Percentiles rank a stretch among this genome's conserved stretches.
Evolutionary conservation across 2,888 invertebrate species (phyloP).

Genomic region (Lepidochitona cinerea): DNA sequence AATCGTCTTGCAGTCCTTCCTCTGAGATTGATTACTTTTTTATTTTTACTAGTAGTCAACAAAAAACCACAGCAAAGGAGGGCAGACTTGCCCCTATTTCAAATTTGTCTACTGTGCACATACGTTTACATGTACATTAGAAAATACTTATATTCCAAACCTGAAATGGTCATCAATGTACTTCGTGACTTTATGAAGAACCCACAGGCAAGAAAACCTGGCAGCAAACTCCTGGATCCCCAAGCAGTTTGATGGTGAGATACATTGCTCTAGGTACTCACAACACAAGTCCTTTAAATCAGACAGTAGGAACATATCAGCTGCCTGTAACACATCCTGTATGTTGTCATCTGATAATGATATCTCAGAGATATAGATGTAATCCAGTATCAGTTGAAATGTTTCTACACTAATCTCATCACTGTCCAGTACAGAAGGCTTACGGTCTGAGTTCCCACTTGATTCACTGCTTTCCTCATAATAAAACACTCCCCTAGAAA

Average conservation of each 20-base stretch:
- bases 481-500: slow-evolving; percentile 31
- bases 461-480: slow-evolving; percentile 20
- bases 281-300: slow-evolving; percentile 59
- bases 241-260: slow-evolving; percentile 79
- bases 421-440: slow-evolving; percentile 33
- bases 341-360: slow-evolving; percentile 53
- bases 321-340: slow-evolving; percentile 55
- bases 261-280: slow-evolving; percentile 58
- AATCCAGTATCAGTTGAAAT: slow-evolving; percentile 53
- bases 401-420: slow-evolving; percentile 40
- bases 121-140: too few relatives aligned
- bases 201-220: slow-evolving; percentile 51
- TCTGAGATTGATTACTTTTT: too few relatives aligned
- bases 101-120: too few relatives aligned
- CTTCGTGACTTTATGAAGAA: slow-evolving; percentile 45
- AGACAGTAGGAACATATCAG: slow-evolving; percentile 54
- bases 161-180: slow-evolving; percentile 71
- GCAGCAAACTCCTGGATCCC: slow-evolving; percentile 93
- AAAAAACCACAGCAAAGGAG: too few relatives aligned
- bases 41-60: too few relatives aligned
- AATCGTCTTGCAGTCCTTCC: too few relatives aligned
- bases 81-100: too few relatives aligned
- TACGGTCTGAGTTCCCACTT: slow-evolving; percentile 25
- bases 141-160: too few relatives aligned
- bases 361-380: slow-evolving; percentile 59